Evolutionary conservation across 2,113 vertebrate species (phyloP).

Genomic region (Actenoides lindsayi): DNA sequence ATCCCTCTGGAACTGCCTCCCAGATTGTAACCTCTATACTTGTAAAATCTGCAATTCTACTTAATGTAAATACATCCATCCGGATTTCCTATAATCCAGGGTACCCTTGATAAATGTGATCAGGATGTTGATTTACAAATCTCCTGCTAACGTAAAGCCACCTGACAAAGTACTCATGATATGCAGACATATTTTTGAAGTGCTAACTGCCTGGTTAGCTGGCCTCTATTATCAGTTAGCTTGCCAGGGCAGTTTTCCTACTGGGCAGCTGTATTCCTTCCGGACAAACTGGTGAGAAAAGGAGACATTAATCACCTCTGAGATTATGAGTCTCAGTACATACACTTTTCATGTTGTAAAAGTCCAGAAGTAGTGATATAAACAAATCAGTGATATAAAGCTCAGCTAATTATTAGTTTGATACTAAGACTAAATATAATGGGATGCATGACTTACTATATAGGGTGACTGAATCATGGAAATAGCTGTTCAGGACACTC

Average conservation of each 20-base stretch:
- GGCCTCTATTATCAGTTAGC: background rate
- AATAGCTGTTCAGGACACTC: background rate
- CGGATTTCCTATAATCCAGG: background rate
- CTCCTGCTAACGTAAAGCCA: background rate
- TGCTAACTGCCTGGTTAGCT: background rate
- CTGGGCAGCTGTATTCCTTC: background rate
- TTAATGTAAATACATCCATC: background rate
- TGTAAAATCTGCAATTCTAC: background rate
- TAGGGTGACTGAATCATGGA: background rate
- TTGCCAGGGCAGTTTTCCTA: background rate
- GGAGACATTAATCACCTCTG: background rate
- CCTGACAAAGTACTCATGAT: background rate
- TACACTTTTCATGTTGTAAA: background rate
- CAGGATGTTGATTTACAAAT: background rate
- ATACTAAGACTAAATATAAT: background rate
- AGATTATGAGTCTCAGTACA: background rate
- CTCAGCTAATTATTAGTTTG: background rate
- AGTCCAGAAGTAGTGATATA: background rate
- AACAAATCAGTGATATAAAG: background rate
- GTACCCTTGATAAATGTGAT: background rate
- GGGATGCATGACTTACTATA: background rate
- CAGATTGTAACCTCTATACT: background rate
- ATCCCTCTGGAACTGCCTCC: background rate
- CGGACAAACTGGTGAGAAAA: background rate
- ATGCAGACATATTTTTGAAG: background rate